Percentiles rank a stretch among this genome's conserved stretches.
Conservation (phyloP, 2,797 vertebrate species). For the Cirrhinus mrigala region DNA sequence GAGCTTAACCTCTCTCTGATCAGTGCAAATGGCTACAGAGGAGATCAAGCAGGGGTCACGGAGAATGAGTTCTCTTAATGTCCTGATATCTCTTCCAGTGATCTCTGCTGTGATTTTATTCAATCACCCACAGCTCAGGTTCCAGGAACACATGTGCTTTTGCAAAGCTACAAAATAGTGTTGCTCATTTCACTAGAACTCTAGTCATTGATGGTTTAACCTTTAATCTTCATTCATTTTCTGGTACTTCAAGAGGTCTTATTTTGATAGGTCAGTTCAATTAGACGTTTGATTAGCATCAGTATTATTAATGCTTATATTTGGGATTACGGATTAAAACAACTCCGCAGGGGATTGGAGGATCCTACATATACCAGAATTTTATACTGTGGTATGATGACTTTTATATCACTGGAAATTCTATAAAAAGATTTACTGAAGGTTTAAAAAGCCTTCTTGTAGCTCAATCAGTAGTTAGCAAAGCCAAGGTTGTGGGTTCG, state of each 20-base stretch:
- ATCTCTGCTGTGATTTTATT: constrained; percentile 67
- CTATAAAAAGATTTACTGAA: not conserved
- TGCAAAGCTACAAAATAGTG: constrained; percentile 33
- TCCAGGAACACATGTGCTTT: constrained; percentile 63
- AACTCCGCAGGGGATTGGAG: not conserved
- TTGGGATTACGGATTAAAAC: not conserved
- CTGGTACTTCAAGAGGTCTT: constrained; percentile 6
- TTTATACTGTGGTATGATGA: not conserved
- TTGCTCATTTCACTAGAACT: constrained; percentile 57
- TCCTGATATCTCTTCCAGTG: constrained; percentile 66
- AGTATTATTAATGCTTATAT: not conserved
- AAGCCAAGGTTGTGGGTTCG: not conserved
- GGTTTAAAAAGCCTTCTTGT: not conserved
- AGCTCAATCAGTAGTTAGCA: not conserved
- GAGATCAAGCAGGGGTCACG: constrained; percentile 82
- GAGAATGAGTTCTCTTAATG: constrained; percentile 68
- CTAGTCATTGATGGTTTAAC: constrained; percentile 30
- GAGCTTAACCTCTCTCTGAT: constrained; percentile 66
- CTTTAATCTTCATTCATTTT: constrained; percentile 37
- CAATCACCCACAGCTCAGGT: constrained; percentile 66
- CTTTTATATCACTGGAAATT: not conserved
- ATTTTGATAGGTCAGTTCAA: constrained; percentile 23
- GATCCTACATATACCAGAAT: not conserved
- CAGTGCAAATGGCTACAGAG: constrained; percentile 71
- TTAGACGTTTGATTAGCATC: not conserved